Evolutionary conservation across 2,888 invertebrate genomes (phyloP).

Genomic region (Nematopogon swammerdamellus): DNA sequence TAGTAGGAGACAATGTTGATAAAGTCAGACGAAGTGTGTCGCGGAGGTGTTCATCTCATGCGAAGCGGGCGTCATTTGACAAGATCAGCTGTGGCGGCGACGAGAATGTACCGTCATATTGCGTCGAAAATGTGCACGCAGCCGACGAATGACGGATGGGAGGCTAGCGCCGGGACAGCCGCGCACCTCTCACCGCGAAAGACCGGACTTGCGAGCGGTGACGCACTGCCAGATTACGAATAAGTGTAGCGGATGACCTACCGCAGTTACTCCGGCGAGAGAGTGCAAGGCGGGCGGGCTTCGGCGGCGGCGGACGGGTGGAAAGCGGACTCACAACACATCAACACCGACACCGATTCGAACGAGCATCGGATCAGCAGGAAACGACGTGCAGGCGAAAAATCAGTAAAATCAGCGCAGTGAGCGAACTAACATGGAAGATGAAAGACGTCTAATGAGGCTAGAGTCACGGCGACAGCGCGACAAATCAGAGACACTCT

Average conservation of each 20-base stretch:
- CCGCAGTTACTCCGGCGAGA: constrained; percentile 18
- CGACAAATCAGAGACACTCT: no score
- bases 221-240: constrained; percentile 53
- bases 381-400: background rate
- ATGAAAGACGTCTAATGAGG: constrained; percentile 24
- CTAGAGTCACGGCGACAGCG: constrained; percentile 16
- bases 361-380: background rate
- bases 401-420: background rate
- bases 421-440: constrained; percentile 55
- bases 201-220: constrained; percentile 23
- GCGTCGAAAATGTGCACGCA: no score
- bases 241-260: constrained; percentile 45
- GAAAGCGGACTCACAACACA: background rate
- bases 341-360: background rate
- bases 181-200: background rate
- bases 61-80: background rate
- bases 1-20: no score
- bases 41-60: background rate
- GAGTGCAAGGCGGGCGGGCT: background rate
- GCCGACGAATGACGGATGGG: no score
- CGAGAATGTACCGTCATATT: no score
- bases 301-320: background rate
- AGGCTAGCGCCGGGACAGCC: background rate
- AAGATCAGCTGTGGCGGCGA: background rate
- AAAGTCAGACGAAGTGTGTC: no score